Base-by-base conservation (phyloP, 2,888 invertebrate genomes). In the Caprella mutica region DNA sequence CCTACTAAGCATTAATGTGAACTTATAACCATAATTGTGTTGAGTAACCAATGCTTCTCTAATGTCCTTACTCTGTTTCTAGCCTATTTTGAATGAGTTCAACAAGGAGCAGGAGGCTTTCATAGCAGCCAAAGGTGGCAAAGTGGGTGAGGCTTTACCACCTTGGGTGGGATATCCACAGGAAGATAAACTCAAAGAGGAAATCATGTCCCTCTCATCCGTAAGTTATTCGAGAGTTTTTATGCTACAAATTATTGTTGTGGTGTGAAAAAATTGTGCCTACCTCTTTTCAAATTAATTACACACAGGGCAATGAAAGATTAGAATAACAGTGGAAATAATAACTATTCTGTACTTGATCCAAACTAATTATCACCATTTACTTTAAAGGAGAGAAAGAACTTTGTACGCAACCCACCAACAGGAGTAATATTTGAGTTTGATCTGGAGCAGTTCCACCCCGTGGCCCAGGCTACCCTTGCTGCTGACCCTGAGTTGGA, bases 341-440 rank as follows among this genome's bases (percentile, higher is more conserved):
- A n/a, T n/a, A n/a, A n/a, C n/a, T n/a, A n/a, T n/a, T n/a, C n/a
- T n/a, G n/a, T n/a, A n/a, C n/a, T n/a, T n/a, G n/a, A n/a, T n/a
- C n/a, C n/a, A n/a, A n/a, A n/a, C n/a, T n/a, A n/a, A n/a, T n/a
- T n/a, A n/a, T n/a, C n/a, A n/a, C n/a, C n/a, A n/a, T n/a, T n/a
- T n/a, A n/a, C n/a, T n/a, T n/a, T n/a, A n/a, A n/a, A 92, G 86
- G 97, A 98, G 76, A 86, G 89, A 71, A 82, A 96, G 73, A 97
- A 96, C 78, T 97, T 98, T 74, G 85, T 97, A 61, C 85, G 97
- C 70, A 91, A 91, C 70, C 97, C 97, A 55, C 92, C 93, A 53
- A 84, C 89, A 58, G 93, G 94, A 66, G 90, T 94, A 53, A 89
- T 92, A 73, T 97, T 93, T 73, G 83, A 86, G 67, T 97, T 96